Percentiles rank a stretch among this genome's conserved stretches.
These are phyloP conservation scores for Lathronympha strigana DNA, from an alignment of 2,888 invertebrate genomes.

Conservation along the genomic window DNA sequence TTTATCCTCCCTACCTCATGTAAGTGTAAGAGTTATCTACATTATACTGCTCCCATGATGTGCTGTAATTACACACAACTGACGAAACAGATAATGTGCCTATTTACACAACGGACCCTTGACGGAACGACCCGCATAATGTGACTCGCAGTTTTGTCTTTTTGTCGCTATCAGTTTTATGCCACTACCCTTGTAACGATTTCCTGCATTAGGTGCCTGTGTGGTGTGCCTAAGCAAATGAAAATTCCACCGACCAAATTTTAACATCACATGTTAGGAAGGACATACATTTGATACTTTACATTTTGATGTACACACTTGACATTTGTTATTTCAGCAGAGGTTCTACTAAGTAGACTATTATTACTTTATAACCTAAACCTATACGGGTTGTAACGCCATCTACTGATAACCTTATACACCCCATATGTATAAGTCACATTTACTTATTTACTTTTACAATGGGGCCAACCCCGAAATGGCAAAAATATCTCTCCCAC, in stretches of 20 bases:
- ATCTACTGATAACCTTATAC: too few species aligned
- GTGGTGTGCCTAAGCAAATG: constrained; percentile 1
- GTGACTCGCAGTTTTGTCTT: constrained; percentile 37
- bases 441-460: too few species aligned
- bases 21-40: background rate
- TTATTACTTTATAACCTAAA: too few species aligned
- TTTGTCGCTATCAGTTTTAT: constrained; percentile 39
- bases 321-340: too few species aligned
- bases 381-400: too few species aligned
- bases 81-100: constrained; percentile 36
- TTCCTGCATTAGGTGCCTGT: constrained; percentile 7
- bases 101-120: constrained; percentile 37
- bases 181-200: constrained; percentile 32
- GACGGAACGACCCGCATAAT: constrained; percentile 38
- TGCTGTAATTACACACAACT: constrained; percentile 32
- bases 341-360: too few species aligned
- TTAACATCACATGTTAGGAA: background rate
- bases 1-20: background rate
- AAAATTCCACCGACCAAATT: background rate
- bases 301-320: background rate
- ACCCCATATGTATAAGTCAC: too few species aligned
- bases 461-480: too few species aligned
- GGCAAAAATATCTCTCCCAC: too few species aligned
- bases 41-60: background rate
- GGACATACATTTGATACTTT: background rate